Conservation (phyloP, 2,888 invertebrate species). For the Cerastis leucographa region DNA sequence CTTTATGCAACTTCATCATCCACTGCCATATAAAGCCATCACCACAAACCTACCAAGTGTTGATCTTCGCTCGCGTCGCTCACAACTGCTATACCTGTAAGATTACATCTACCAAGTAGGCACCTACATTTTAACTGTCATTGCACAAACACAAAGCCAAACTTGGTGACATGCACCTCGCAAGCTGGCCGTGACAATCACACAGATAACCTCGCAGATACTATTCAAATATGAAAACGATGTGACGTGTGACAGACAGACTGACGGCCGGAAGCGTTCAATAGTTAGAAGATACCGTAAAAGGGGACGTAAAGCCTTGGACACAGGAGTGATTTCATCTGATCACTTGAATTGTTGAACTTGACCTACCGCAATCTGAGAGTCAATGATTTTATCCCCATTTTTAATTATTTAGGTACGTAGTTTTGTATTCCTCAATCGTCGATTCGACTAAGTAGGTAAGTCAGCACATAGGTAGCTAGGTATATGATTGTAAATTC, state of each 20-base stretch:
- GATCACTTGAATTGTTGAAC: background rate
- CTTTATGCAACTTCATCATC: background rate
- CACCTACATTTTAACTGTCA: conserved; percentile 8
- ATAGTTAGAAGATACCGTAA: background rate
- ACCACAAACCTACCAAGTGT: conserved; percentile 6
- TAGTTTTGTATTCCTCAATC: background rate
- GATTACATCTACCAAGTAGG: background rate
- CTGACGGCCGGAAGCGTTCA: conserved; percentile 46
- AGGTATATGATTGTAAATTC: background rate
- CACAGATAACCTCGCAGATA: conserved; percentile 55
- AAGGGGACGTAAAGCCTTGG: background rate
- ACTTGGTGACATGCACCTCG: conserved; percentile 37
- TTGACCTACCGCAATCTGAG: background rate
- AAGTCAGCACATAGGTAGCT: background rate
- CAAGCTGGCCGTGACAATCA: conserved; percentile 30
- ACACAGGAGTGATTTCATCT: background rate
- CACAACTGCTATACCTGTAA: background rate
- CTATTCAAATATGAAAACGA: conserved; percentile 40
- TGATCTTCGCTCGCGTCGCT: conserved; percentile 24
- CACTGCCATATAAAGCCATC: background rate
- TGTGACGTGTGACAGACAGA: conserved; percentile 31
- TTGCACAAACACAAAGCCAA: conserved; percentile 33
- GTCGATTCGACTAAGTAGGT: background rate
- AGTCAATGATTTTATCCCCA: background rate
- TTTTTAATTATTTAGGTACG: background rate